Evolutionary conservation across 2,113 vertebrate genomes (phyloP).

Genomic region (Cardinalis cardinalis): DNA sequence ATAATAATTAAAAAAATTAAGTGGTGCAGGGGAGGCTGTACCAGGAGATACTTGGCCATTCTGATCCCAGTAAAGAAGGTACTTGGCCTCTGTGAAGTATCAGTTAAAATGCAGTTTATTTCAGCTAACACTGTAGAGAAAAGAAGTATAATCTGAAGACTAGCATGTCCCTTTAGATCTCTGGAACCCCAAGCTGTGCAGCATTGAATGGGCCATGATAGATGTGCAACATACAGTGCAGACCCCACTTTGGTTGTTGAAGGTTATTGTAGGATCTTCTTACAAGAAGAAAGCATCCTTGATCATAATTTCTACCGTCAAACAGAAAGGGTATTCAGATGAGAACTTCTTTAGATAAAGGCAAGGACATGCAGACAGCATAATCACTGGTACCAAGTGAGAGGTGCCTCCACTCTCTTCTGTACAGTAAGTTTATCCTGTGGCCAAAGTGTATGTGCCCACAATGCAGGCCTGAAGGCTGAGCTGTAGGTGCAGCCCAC

Average conservation of each 20-base stretch:
- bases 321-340: background rate
- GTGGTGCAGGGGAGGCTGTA: rapidly evolving
- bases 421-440: background rate
- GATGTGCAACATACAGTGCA: background rate
- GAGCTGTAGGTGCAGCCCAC: background rate
- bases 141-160: background rate
- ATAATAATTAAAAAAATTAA: background rate
- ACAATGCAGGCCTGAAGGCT: background rate
- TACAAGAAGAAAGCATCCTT: background rate
- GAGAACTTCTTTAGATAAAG: background rate
- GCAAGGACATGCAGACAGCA: background rate
- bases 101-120: background rate
- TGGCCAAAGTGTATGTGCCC: background rate
- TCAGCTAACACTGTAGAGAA: background rate
- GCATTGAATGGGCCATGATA: background rate
- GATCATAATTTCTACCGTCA: background rate
- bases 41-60: background rate
- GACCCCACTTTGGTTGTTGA: background rate
- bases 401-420: background rate
- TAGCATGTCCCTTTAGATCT: background rate
- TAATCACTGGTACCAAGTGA: background rate
- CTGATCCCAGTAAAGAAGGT: background rate
- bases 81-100: background rate
- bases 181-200: background rate
- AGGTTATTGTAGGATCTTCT: background rate